Conservation (phyloP, 2,113 vertebrate species). For the Anolis carolinensis region DNA sequence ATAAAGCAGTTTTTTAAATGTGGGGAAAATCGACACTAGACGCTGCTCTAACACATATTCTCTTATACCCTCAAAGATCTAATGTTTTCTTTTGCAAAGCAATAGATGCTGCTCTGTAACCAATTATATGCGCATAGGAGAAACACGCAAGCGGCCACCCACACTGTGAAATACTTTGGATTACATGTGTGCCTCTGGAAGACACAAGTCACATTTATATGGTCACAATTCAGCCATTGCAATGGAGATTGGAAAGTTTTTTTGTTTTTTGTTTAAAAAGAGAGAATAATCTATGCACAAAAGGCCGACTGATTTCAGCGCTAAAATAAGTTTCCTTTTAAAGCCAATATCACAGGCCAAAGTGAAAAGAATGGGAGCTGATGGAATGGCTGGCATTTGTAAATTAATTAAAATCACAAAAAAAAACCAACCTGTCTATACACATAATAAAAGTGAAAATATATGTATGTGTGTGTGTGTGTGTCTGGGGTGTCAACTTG, state of each 20-base stretch:
- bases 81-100: rapidly evolving
- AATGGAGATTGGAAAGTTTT: background rate
- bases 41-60: background rate
- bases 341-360: background rate
- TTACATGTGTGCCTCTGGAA: background rate
- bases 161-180: background rate
- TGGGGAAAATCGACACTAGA: rapidly evolving
- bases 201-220: background rate
- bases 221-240: background rate
- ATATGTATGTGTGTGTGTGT: no score
- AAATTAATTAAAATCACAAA: background rate
- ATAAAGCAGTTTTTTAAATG: rapidly evolving
- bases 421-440: no score
- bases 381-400: background rate
- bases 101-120: rapidly evolving
- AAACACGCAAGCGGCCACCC: background rate
- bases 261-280: background rate
- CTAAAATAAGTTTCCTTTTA: background rate
- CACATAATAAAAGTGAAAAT: no score
- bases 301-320: background rate
- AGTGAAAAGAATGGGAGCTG: background rate
- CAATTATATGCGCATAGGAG: background rate
- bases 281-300: background rate
- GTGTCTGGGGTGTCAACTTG: no score
- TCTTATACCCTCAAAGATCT: background rate